Conservation (phyloP, 2,888 invertebrate species). For the Pseudoips prasinana region DNA sequence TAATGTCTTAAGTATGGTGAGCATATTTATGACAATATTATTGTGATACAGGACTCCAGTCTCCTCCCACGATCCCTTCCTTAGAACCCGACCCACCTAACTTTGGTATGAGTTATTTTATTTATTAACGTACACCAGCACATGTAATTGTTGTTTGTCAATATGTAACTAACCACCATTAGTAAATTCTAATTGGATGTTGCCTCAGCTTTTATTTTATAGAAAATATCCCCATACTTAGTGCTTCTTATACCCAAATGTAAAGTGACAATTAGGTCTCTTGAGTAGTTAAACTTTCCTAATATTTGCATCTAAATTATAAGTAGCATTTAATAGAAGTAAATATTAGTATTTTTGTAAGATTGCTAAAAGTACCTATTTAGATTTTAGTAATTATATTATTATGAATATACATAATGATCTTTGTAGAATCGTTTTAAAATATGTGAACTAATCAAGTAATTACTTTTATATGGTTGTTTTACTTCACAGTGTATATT, state of each 20-base stretch:
- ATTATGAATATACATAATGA: too few relatives aligned
- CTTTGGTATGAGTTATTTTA: conserved; percentile 35
- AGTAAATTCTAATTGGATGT: conserved; percentile 34
- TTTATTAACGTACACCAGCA: conserved; percentile 33
- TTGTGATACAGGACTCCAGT: conserved; percentile 21
- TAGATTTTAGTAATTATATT: too few relatives aligned
- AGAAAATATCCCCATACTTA: conserved; percentile 17
- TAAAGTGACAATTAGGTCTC: conserved; percentile 8
- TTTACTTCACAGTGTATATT: conserved; percentile 91
- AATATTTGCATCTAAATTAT: too few relatives aligned
- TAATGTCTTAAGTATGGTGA: too few relatives aligned
- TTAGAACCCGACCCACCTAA: conserved; percentile 25
- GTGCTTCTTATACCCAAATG: conserved; percentile 19
- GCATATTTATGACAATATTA: too few relatives aligned
- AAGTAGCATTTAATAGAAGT: too few relatives aligned
- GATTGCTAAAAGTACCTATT: too few relatives aligned
- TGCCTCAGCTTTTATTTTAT: conserved; percentile 39
- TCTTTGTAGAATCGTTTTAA: too few relatives aligned
- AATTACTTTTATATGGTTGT: conserved; percentile 16
- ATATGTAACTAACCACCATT: conserved; percentile 39
- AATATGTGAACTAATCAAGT: too few relatives aligned
- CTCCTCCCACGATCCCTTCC: conserved; percentile 24
- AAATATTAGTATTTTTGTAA: too few relatives aligned
- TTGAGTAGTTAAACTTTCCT: too few relatives aligned
- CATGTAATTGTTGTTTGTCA: conserved; percentile 29